Conservation (phyloP, 2,888 invertebrate genomes). For the Micoletzkya japonica region DNA sequence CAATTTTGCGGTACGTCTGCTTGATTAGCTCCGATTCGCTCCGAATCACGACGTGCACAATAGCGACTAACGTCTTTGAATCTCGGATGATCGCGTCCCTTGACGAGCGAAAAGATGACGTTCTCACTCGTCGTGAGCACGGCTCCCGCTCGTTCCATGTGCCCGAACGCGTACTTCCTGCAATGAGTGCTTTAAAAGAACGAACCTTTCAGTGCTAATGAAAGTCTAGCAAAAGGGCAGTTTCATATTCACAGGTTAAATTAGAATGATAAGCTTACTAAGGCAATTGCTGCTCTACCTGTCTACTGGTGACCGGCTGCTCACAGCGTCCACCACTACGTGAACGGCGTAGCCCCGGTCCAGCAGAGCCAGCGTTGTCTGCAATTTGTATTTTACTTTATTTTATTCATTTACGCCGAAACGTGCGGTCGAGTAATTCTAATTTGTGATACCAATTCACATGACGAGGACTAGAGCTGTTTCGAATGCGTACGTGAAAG, state of each 20-base stretch:
- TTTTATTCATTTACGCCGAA: too few species aligned
- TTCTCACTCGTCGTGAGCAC: slow-evolving; percentile 25
- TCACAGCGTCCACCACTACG: slow-evolving; percentile 70
- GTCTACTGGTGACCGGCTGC: slow-evolving; percentile 68
- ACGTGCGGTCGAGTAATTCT: too few species aligned
- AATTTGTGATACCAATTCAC: too few species aligned
- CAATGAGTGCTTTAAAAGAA: not conserved
- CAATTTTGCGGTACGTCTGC: not conserved
- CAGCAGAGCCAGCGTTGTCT: slow-evolving; percentile 69
- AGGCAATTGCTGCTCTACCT: slow-evolving; percentile 64
- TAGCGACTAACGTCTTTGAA: slow-evolving; percentile 18
- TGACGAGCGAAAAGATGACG: slow-evolving; percentile 16
- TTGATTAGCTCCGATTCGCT: too few species aligned
- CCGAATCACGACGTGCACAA: not conserved
- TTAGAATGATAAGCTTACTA: too few species aligned
- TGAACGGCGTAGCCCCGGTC: slow-evolving; percentile 69
- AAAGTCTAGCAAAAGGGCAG: too few species aligned
- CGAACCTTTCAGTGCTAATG: not conserved
- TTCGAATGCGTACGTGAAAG: slow-evolving; percentile 64
- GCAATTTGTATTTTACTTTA: too few species aligned
- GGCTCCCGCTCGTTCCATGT: slow-evolving; percentile 24
- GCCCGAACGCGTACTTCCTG: slow-evolving; percentile 25
- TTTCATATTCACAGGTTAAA: too few species aligned
- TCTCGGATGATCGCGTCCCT: slow-evolving; percentile 9
- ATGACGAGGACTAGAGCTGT: too few species aligned